Base-by-base conservation (phyloP, 2,888 invertebrate species). In the Brachycybe producta region DNA sequence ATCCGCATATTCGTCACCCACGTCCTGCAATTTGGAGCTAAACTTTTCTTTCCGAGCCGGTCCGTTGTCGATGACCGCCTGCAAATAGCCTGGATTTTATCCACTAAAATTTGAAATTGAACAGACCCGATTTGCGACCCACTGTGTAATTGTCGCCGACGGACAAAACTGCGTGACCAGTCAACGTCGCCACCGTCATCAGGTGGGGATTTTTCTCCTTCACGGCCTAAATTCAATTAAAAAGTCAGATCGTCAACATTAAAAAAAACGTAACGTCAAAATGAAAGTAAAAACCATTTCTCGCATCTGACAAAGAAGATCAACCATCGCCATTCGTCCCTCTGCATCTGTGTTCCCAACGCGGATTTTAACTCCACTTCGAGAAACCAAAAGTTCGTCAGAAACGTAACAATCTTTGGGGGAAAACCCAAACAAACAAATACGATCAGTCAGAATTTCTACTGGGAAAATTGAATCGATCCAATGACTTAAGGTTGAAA, bases 341-440 rank as follows among this genome's bases (percentile, higher is more conserved):
- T 95, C 94, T 44, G 92, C 91, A 71, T 95, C 94, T 3, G 94
- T 94, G 70, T 95, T 94, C 49, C 84, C 85, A 42, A 95, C 76
- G 52, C 92, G 77, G 47, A 92, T 79, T 53, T 86, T 73, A n/a
- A 75, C 75, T 3, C 90, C 88, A 55, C 84, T 81, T 50, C 91
- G 75, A 5, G 84, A 77, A 5, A 79, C 79, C 56, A 92, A 77
- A 53, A 94, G 75, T 72, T 95, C 94, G 73, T 95, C 94, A 36
- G 88, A 69, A 3, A 91, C 90, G 67, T 90, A 91, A 49, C 78
- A 75, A 60, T 90, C 82, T 65, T 80, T 19, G 7, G 7, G 19
- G n/a, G n/a, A n/a, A n/a, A n/a, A n/a, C n/a, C n/a, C n/a, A n/a
- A n/a, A n/a, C n/a, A n/a, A n/a, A n/a, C n/a, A n/a, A n/a, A n/a